phyloP scores from a whole-genome alignment of 2,113 vertebrate species.

The Tachysurus fulvidraco region DNA sequence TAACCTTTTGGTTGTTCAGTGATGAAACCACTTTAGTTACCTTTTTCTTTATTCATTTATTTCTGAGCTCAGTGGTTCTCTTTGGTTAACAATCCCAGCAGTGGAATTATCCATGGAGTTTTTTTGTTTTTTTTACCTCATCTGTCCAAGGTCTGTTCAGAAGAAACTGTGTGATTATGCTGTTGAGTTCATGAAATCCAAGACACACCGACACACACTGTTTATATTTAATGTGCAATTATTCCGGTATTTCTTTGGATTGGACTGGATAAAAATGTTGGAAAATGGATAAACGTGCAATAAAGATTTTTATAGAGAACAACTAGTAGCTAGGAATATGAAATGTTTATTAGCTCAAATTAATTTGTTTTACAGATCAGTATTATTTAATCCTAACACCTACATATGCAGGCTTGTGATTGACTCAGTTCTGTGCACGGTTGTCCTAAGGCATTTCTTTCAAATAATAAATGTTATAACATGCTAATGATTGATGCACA shows the following conservation, averaged over 20 bases:
- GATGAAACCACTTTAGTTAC: neutral
- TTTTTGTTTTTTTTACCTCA: neutral
- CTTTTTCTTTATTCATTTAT: neutral
- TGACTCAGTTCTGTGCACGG: neutral
- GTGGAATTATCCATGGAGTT: neutral
- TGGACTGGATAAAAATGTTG: neutral
- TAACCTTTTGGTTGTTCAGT: neutral
- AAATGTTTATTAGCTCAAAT: neutral
- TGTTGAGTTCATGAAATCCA: neutral
- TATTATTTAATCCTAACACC: neutral
- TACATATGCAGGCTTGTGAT: neutral
- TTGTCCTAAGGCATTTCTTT: neutral
- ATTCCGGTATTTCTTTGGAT: neutral
- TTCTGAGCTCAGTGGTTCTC: neutral
- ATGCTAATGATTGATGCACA: neutral
- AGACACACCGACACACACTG: neutral
- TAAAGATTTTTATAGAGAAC: neutral
- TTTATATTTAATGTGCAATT: neutral
- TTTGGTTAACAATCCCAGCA: neutral
- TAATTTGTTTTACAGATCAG: neutral
- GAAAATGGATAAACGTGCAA: neutral
- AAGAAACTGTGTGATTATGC: neutral
- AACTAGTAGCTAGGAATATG: neutral
- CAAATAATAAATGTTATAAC: neutral
- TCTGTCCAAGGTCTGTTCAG: neutral